Conservation (phyloP, 2,888 invertebrate species). For the Synergus laeviventris region DNA sequence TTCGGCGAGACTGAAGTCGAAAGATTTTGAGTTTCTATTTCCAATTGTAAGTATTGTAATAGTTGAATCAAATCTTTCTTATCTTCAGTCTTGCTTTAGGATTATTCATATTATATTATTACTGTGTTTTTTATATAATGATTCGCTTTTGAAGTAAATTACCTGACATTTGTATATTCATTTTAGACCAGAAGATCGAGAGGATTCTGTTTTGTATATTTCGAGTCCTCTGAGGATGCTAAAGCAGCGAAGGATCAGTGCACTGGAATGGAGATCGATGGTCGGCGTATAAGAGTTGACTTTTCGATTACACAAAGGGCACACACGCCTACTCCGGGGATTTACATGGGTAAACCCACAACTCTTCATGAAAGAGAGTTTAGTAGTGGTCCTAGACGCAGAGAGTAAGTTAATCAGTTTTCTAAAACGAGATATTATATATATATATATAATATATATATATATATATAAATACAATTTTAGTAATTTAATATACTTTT, state of each 20-base stretch:
- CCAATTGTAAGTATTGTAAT: slow-evolving; percentile 29
- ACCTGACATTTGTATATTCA: slow-evolving; percentile 41
- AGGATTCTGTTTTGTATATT: slow-evolving; percentile 98
- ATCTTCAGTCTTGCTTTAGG: not conserved
- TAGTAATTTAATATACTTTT: not conserved
- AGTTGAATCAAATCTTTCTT: slow-evolving; percentile 14
- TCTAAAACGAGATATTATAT: slow-evolving; percentile 2
- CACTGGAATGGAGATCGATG: slow-evolving; percentile 96
- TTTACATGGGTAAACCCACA: slow-evolving; percentile 97
- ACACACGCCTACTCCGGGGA: slow-evolving; percentile 97
- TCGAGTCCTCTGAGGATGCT: slow-evolving; percentile 91
- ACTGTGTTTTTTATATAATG: slow-evolving; percentile 42
- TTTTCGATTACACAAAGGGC: slow-evolving; percentile 97
- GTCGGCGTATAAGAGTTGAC: slow-evolving; percentile 94
- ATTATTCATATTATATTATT: not conserved
- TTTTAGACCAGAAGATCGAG: slow-evolving; percentile 92
- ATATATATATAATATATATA: no score
- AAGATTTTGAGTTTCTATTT: slow-evolving; percentile 1
- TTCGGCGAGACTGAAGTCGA: slow-evolving; percentile 42
- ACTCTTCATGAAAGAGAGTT: slow-evolving; percentile 75
- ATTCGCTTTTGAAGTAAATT: slow-evolving; percentile 40
- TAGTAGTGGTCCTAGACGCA: slow-evolving; percentile 71
- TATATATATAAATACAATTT: not conserved
- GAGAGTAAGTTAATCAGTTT: slow-evolving; percentile 78
- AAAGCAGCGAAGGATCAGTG: slow-evolving; percentile 95